Base-by-base conservation (phyloP, 2,113 vertebrate species). In the Prunella himalayana region DNA sequence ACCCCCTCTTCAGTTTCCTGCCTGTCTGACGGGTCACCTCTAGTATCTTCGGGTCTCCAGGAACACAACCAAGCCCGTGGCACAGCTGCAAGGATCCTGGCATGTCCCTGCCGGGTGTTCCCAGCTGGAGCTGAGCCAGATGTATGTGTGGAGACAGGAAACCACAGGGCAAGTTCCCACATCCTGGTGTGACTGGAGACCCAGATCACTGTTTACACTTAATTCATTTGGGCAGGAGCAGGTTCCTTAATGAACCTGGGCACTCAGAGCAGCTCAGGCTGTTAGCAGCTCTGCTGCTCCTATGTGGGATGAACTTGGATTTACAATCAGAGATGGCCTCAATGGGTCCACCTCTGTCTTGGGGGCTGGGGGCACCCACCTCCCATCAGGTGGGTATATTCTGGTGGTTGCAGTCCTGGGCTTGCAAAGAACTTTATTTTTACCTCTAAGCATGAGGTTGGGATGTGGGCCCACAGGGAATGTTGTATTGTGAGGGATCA, bases 391-490 rank as follows among this genome's bases (percentile, higher is more conserved):
- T 35, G 3, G 6, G 7, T 44, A 44, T 64, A 15, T 12, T 33
- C 39, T 25, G 47, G 18, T 39, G 22, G 21, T 45, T 20, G 20
- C 15, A 12, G 31, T 10, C 18, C 28, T 27, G 13, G 31, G 4
- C 15, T 56, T 57, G 22, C 17, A 37, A 51, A 77, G 19, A 30
- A 45, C n/a, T 83, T 68, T 31, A 28, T 31, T 69, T 35, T 61
- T 19, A 33, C 8, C 2, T 15, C 13, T 7, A 5, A 59, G 11
- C 0, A 0, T 13, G 17, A 56, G 13, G 16, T 0, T 76, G 37
- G n/a, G 25, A 20, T 20, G 22, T 17, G 44, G 31, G 15, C 21
- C 31, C 19, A 0, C 1, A 14, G 49, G 7, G 33, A n/a, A 45
- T 1, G 31, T 42, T 81, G 25, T 37, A 7, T 7, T 41, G 24